Conservation (phyloP, 2,797 vertebrate genomes). For the Thripadectes ignobilis region DNA sequence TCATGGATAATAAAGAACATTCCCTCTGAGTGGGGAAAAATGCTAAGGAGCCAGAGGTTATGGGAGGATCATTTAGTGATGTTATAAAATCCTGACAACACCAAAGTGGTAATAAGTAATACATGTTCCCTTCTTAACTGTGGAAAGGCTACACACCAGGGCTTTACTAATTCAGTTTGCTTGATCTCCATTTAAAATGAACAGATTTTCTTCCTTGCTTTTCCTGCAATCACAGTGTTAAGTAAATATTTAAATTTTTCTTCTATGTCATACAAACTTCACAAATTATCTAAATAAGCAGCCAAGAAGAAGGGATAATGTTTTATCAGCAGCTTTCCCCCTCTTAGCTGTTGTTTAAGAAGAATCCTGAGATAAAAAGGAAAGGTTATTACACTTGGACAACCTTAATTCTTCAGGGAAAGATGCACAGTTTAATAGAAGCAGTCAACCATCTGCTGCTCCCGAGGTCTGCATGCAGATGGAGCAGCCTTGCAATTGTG, state of each 20-base stretch:
- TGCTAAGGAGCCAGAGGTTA: constrained; percentile 21
- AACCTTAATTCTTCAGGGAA: constrained; percentile 54
- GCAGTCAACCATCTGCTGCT: constrained; percentile 47
- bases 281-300: background rate
- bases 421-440: constrained; percentile 36
- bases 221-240: background rate
- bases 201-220: background rate
- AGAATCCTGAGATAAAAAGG: constrained; percentile 18
- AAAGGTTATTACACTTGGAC: constrained; percentile 40
- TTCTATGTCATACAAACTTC: background rate
- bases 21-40: constrained; percentile 17
- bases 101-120: background rate
- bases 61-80: background rate
- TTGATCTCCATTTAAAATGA: background rate
- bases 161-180: background rate
- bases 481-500: background rate
- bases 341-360: background rate
- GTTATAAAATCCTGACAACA: constrained; percentile 38
- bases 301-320: background rate
- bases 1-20: constrained; percentile 62
- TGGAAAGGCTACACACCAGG: background rate
- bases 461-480: constrained; percentile 7
- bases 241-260: background rate
- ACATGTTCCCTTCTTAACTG: background rate
- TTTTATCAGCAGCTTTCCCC: background rate